Evolutionary conservation across 2,888 invertebrate genomes (phyloP), one percentile per base, ranked within the genome.

Genomic region (Pristionchus exspectatus): DNA sequence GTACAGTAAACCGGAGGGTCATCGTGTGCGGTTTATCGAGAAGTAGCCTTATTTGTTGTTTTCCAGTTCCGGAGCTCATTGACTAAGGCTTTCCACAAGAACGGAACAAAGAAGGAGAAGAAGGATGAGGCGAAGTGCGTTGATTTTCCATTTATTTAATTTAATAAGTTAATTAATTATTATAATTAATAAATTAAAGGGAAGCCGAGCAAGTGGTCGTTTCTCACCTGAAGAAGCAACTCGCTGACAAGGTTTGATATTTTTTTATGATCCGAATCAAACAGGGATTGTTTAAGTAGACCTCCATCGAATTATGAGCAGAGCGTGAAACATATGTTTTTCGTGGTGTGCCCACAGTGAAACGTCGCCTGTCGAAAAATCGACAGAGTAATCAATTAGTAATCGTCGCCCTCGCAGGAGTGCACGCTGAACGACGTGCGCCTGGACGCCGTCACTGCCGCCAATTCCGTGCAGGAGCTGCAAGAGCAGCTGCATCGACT

Each of bases 401-500:
- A 66, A 27, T 27, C 66, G 66, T 66, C 66, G 54, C 27, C 83
- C 69, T 30, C 27, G 30, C 54, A 87, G 87, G 87, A 88, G 44
- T 56, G 33, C 98, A 33, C 56, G 10, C 77, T 88, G 27, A 33
- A 88, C 30, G 77, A 99, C 95, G 98, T 98, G 91, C 96, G 98
- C 91, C 96, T 99, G 91, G 99, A 99, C 95, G 98, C 99, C 14
- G 96, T 99, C 59, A 98, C 98, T 93, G 98, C 98, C 0, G 98
- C 98, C 7, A 98, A 98, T 95, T 98, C 99, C 95, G 96, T 99
- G 89, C 98, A 99, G 95, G 98, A 97, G 93, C 96, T 99, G 33
- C 97, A 98, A 95, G 99, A 99, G 95, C 98, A 98, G 87, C 98
- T 99, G 95, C 98, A 97, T 95, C 98, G 98, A 96, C 98, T 99